Base-by-base conservation (phyloP, 2,888 invertebrate species). In the Pyrrhia umbra region DNA sequence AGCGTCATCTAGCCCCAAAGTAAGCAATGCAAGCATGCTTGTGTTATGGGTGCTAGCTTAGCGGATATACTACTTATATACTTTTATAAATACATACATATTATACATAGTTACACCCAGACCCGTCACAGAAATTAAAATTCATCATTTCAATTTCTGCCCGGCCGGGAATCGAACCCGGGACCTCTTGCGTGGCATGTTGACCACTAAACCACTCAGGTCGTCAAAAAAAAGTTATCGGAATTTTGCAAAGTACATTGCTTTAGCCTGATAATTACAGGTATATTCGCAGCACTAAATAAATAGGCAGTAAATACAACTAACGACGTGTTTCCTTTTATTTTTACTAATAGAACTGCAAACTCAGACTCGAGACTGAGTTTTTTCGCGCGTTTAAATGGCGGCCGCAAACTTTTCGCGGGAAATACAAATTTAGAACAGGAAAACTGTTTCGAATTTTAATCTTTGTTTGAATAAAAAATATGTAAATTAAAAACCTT, bases 321-420 rank as follows among this genome's bases (percentile, higher is more conserved):
- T 49, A 10, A 27, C 34, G 13, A 1, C n/a, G n/a, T 43, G 50
- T 23, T 18, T 37, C 25, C 25, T 46, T 62, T 54, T 62, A 23
- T 46, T 58, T 54, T 55, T 10, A 37, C 20, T 6, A 70, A 81
- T 73, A 77, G 83, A 80, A 79, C 63, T 67, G 67, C 39, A 10
- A 76, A 78, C 74, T 72, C 58, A 80, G 68, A 81, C 76, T 72
- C 68, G 82, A 75, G 83, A 78, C 81, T 80, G 84, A 81, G 85
- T 87, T 85, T 85, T 88, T 63, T 67, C 20, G 74, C 56, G 54
- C 68, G 62, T 68, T 77, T 81, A 84, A 87, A 88, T 85, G 84
- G 81, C 81, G 61, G 75, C 73, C 74, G 56, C 76, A 81, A 83
- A 76, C 61, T 84, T 85, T 80, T 68, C 68, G 70, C 78, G 75